A percentile compares a stretch with the other conserved stretches of the same genome.
phyloP scores from a whole-genome alignment of 1,140 invertebrate species.

The Aphelenchoides fujianensis region DNA sequence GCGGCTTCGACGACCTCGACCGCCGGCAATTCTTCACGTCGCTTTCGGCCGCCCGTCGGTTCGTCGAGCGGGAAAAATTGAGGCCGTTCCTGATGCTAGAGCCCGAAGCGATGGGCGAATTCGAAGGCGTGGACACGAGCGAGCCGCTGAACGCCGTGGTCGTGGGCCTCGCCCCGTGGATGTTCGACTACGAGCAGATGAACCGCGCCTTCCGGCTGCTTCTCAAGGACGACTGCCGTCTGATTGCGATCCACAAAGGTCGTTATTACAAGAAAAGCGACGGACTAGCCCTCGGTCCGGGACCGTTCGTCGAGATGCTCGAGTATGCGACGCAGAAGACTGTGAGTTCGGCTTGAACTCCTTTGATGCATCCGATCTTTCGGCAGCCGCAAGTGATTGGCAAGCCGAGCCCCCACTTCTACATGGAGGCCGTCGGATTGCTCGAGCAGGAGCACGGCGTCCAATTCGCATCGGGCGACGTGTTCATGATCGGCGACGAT shows the following conservation, averaged over 20 bases:
- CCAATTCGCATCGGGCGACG: constrained; percentile 63
- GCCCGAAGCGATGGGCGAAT: constrained; percentile 75
- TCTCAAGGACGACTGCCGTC: constrained; percentile 70
- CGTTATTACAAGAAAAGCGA: constrained; percentile 73
- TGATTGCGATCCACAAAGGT: constrained; percentile 77
- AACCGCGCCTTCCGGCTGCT: constrained; percentile 75
- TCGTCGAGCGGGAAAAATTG: constrained; percentile 67
- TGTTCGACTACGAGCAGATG: constrained; percentile 74
- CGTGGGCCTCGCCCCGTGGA: constrained; percentile 76
- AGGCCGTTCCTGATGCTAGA: constrained; percentile 75
- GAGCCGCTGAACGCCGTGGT: constrained; percentile 70
- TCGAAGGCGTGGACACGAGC: constrained; percentile 56
- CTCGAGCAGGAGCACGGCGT: constrained; percentile 46
- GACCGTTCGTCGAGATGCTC: constrained; percentile 76
- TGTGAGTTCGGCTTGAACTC: too few relatives aligned
- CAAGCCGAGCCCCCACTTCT: constrained; percentile 76
- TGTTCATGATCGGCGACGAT: constrained; percentile 87
- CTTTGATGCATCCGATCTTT: too few relatives aligned
- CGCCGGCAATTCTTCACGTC: constrained; percentile 77
- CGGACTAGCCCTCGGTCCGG: constrained; percentile 77
- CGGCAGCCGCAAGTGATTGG: constrained; percentile 75
- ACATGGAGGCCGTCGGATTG: constrained; percentile 69
- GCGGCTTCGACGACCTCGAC: constrained; percentile 72
- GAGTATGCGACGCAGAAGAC: constrained; percentile 67
- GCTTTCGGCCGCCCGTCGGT: constrained; percentile 71